Conservation (phyloP, 2,797 vertebrate species). For the Enoplosus armatus region DNA sequence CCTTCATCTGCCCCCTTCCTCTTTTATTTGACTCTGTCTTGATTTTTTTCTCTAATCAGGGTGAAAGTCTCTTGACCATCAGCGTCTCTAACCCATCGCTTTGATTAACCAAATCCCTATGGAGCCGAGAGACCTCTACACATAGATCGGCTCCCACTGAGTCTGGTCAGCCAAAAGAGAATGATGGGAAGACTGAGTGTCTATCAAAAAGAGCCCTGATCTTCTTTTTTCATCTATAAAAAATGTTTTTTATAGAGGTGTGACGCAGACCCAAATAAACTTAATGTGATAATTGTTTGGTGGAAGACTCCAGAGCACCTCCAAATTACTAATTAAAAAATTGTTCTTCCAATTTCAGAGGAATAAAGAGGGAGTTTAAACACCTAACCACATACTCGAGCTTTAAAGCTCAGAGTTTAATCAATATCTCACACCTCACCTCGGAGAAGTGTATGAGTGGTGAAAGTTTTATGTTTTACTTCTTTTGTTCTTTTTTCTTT, state of each 20-base stretch:
- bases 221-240: constrained; percentile 75
- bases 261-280: constrained; percentile 29
- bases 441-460: not conserved
- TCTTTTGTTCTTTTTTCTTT: constrained; percentile 14
- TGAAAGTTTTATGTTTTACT: not conserved
- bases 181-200: constrained; percentile 16
- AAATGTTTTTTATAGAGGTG: constrained; percentile 60
- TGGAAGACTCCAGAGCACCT: constrained; percentile 30
- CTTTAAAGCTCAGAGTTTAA: not conserved
- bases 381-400: not conserved
- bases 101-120: constrained; percentile 68
- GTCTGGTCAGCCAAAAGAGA: constrained; percentile 5
- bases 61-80: constrained; percentile 65
- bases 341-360: constrained; percentile 29
- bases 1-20: not conserved
- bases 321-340: constrained; percentile 54
- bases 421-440: constrained; percentile 25
- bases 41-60: constrained; percentile 75
- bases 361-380: constrained; percentile 24
- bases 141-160: constrained; percentile 33
- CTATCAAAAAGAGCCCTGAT: constrained; percentile 42
- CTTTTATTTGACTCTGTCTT: constrained; percentile 10
- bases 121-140: constrained; percentile 30
- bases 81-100: constrained; percentile 50
- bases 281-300: not conserved